Evolutionary conservation across 2,888 invertebrate species (phyloP).

Genomic region (Nyleta sp.): DNA sequence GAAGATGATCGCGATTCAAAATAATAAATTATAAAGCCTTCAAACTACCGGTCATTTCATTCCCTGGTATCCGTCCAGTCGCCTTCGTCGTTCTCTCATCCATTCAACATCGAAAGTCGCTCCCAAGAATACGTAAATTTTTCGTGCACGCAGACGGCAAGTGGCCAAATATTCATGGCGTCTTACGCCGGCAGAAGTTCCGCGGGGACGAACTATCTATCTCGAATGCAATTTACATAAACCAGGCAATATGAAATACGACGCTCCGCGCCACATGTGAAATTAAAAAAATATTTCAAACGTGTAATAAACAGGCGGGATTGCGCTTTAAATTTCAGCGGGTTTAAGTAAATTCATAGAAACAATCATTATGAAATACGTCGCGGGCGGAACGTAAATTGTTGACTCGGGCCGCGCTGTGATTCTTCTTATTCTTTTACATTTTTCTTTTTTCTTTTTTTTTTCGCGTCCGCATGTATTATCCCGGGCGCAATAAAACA

Average conservation of each 20-base stretch:
- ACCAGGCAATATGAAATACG: conserved; percentile 21
- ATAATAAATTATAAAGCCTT: conserved; percentile 21
- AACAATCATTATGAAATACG: conserved; percentile 29
- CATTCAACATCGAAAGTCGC: conserved; percentile 56
- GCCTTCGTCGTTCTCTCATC: conserved; percentile 37
- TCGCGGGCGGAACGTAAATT: not conserved
- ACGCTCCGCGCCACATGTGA: not conserved
- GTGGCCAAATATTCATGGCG: conserved; percentile 76
- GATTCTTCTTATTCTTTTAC: not conserved
- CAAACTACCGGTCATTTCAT: conserved; percentile 46
- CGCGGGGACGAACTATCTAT: conserved; percentile 28
- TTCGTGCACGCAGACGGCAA: conserved; percentile 68
- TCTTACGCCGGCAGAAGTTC: conserved; percentile 57
- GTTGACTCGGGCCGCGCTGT: not conserved
- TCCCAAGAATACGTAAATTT: conserved; percentile 69
- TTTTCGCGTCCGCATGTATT: not conserved
- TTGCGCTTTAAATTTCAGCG: conserved; percentile 20
- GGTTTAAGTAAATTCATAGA: conserved; percentile 23
- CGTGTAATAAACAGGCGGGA: conserved; percentile 22
- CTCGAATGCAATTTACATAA: conserved; percentile 39
- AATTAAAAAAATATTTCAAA: conserved; percentile 31
- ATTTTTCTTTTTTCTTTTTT: too few species aligned
- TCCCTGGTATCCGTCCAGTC: conserved; percentile 65
- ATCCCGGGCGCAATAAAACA: not conserved
- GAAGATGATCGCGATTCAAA: not conserved